Conservation (phyloP, 2,888 invertebrate species). For the Exephanes ischioxanthus region DNA sequence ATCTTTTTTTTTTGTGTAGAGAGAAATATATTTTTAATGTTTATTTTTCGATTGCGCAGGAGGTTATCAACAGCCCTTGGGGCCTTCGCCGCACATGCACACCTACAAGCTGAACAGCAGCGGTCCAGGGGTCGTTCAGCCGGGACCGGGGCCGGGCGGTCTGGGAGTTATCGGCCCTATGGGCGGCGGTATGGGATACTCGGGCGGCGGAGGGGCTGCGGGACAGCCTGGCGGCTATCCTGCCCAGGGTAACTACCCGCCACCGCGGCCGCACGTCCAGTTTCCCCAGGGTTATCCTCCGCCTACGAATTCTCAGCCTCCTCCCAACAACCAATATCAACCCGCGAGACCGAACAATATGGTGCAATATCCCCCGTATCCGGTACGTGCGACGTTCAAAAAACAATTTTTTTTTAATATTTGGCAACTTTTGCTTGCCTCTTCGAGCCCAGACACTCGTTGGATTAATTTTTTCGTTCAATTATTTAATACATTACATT, state of each 20-base stretch:
- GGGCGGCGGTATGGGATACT: slow-evolving; percentile 81
- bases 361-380: slow-evolving; percentile 83
- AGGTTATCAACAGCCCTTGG: slow-evolving; percentile 87
- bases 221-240: slow-evolving; percentile 86
- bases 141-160: slow-evolving; percentile 84
- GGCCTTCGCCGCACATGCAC: slow-evolving; percentile 87
- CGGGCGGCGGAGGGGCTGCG: slow-evolving; percentile 82
- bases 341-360: slow-evolving; percentile 82
- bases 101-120: slow-evolving; percentile 87
- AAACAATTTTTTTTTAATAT: not conserved
- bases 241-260: slow-evolving; percentile 83
- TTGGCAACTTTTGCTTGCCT: too few relatives aligned
- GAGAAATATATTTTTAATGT: not conserved
- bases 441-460: too few relatives aligned
- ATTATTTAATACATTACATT: too few relatives aligned
- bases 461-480: too few relatives aligned
- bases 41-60: slow-evolving; percentile 77
- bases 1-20: not conserved
- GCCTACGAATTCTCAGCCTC: slow-evolving; percentile 81
- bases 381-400: slow-evolving; percentile 73
- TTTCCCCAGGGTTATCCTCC: slow-evolving; percentile 83
- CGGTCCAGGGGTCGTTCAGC: slow-evolving; percentile 86
- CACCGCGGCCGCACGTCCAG: slow-evolving; percentile 85
- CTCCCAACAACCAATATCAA: slow-evolving; percentile 83
- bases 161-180: slow-evolving; percentile 82